These are phyloP conservation scores for Megaustenia siamemsis DNA, from an alignment of 2,888 invertebrate genomes.

Conservation along the genomic window DNA sequence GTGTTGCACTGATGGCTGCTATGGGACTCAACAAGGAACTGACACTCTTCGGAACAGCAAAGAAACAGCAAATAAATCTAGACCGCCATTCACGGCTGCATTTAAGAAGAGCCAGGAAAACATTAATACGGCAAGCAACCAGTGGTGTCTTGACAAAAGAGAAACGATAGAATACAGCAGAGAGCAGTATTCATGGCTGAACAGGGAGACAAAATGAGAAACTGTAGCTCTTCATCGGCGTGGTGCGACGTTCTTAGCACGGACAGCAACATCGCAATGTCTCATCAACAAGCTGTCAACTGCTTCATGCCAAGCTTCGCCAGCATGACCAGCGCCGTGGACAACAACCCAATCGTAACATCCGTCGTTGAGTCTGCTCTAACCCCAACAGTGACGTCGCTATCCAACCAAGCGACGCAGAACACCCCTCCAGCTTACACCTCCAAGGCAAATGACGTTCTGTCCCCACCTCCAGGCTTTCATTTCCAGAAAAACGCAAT, in stretches of 20 bases:
- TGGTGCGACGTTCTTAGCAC: not conserved
- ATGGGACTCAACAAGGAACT: not conserved
- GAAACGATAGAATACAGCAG: not conserved
- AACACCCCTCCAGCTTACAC: not conserved
- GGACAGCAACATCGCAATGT: not conserved
- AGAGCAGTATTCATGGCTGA: constrained; percentile 7
- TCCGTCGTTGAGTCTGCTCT: constrained; percentile 44
- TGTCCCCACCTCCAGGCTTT: constrained; percentile 45
- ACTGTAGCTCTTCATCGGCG: not conserved
- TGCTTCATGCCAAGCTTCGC: constrained; percentile 49
- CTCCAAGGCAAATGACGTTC: constrained; percentile 2
- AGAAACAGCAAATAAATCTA: not conserved
- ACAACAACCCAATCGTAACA: constrained; percentile 48
- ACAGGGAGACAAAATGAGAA: not conserved
- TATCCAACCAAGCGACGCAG: not conserved
- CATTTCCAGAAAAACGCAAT: constrained; percentile 13
- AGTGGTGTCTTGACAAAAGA: not conserved
- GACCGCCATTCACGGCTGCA: not conserved
- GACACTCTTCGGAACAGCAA: not conserved
- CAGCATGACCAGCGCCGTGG: constrained; percentile 38
- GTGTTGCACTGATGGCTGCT: not conserved
- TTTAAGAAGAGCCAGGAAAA: not conserved
- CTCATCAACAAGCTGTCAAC: not conserved
- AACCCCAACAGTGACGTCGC: constrained; percentile 20
- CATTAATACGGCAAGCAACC: not conserved